These are phyloP conservation scores for Bungarus multicinctus DNA, from an alignment of 2,113 vertebrate species.

Conservation along the genomic window DNA sequence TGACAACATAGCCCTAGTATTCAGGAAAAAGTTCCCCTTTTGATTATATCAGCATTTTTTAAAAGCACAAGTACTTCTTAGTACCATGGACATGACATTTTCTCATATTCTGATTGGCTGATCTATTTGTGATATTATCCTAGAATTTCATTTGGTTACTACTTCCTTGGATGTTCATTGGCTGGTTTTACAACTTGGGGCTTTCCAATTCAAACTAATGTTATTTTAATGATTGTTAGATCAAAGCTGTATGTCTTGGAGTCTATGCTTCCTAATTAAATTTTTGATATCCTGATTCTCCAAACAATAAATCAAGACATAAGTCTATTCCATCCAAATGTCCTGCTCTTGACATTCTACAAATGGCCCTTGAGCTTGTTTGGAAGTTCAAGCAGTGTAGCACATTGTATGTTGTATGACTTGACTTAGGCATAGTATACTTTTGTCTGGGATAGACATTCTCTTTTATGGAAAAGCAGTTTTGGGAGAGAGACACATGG, in stretches of 20 bases:
- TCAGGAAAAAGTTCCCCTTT: not conserved
- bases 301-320: not conserved
- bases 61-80: not conserved
- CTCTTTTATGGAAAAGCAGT: not conserved
- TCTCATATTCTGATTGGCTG: not conserved
- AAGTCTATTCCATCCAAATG: not conserved
- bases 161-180: not conserved
- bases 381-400: not conserved
- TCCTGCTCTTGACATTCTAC: not conserved
- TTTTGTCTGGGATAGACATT: not conserved
- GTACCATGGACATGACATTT: not conserved
- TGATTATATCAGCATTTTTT: not conserved
- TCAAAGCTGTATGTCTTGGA: not conserved
- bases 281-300: not conserved
- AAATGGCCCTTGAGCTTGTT: not conserved
- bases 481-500: not conserved
- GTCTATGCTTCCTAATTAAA: not conserved
- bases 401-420: not conserved
- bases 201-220: not conserved
- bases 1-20: not conserved
- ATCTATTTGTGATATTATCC: not conserved
- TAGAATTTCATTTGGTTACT: not conserved
- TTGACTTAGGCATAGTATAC: not conserved
- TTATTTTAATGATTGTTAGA: not conserved
- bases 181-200: not conserved